Percentiles rank a stretch among this genome's conserved stretches.
Conservation (phyloP, 1,140 invertebrate genomes). For the Drosophila ercepeae region DNA sequence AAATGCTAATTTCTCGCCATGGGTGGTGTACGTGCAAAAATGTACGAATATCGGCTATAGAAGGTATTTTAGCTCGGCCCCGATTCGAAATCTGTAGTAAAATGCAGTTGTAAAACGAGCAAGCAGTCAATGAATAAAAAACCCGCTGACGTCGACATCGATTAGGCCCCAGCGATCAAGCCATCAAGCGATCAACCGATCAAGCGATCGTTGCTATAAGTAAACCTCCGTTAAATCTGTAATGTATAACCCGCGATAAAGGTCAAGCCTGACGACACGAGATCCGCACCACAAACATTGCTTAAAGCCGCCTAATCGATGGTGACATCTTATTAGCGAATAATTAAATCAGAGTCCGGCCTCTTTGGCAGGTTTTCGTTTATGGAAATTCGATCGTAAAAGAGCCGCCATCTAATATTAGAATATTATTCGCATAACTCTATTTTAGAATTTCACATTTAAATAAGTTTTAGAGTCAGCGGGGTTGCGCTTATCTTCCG, state of each 20-base stretch:
- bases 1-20: slow-evolving; percentile 51
- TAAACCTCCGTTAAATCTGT: slow-evolving; percentile 45
- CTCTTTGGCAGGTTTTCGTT: background rate
- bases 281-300: slow-evolving; percentile 24
- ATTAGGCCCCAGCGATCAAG: background rate
- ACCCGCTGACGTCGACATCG: slow-evolving; percentile 46
- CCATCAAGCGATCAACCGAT: too few species aligned
- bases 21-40: slow-evolving; percentile 63
- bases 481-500: background rate
- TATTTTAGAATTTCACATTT: background rate
- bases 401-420: slow-evolving; percentile 8
- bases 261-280: slow-evolving; percentile 64
- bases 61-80: background rate
- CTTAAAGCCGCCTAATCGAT: slow-evolving; percentile 24
- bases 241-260: slow-evolving; percentile 27
- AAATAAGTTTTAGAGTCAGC: background rate
- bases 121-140: slow-evolving; percentile 58
- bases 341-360: slow-evolving; percentile 38
- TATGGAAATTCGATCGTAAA: slow-evolving; percentile 25
- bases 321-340: slow-evolving; percentile 61
- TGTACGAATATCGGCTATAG: slow-evolving; percentile 34
- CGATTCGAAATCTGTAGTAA: slow-evolving; percentile 34
- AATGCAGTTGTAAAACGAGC: slow-evolving; percentile 43
- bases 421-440: background rate
- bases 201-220: slow-evolving; percentile 30